Evolutionary conservation across 2,113 vertebrate genomes (phyloP).

Genomic region (Choloepus hoffmanni): DNA sequence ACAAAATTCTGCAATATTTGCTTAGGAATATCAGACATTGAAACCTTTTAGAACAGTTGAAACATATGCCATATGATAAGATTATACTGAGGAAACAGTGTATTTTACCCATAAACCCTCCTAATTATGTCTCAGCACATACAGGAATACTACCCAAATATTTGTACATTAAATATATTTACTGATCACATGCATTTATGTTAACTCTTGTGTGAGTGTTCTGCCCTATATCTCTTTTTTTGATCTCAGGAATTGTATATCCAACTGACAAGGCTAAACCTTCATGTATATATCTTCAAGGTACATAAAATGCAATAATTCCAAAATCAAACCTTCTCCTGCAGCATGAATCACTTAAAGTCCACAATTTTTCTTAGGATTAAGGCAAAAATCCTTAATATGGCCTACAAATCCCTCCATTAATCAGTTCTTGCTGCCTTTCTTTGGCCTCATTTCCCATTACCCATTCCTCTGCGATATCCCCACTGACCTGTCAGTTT

Average conservation of each 20-base stretch:
- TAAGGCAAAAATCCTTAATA: neutral
- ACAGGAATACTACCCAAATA: neutral
- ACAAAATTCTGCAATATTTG: neutral
- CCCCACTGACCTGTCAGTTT: neutral
- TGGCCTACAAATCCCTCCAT: no score
- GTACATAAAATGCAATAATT: neutral
- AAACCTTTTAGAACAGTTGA: neutral
- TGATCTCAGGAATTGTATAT: neutral
- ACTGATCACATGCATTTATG: neutral
- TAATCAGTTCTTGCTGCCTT: neutral
- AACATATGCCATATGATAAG: neutral
- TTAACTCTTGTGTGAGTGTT: neutral
- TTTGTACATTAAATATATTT: neutral
- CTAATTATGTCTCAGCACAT: neutral
- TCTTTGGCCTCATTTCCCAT: accelerated
- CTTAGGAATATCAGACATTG: slow-evolving; percentile 13
- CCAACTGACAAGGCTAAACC: neutral
- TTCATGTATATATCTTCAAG: neutral
- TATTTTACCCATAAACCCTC: neutral
- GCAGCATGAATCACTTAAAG: neutral
- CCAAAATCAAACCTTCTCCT: neutral
- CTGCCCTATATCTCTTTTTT: neutral
- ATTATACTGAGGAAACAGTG: neutral
- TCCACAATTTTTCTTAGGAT: neutral
- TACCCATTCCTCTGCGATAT: neutral